These are phyloP conservation scores for Galleria mellonella DNA, from an alignment of 1,140 invertebrate genomes.

Conservation along the genomic window DNA sequence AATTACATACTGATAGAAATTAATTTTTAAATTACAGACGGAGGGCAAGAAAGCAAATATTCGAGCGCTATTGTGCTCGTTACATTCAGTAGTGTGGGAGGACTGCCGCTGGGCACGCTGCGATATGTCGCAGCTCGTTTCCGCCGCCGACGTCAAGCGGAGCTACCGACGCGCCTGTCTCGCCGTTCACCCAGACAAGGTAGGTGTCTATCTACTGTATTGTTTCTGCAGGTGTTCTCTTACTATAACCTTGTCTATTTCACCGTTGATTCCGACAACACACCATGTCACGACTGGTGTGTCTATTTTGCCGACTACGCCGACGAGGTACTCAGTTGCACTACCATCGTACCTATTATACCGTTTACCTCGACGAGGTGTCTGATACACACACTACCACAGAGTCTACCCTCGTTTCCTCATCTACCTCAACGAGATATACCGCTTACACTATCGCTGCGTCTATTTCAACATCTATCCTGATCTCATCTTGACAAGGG, in stretches of 20 bases:
- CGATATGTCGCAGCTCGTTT: slow-evolving; percentile 95
- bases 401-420: too few relatives aligned
- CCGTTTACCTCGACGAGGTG: too few relatives aligned
- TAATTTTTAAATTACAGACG: slow-evolving; percentile 75
- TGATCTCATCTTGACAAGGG: too few relatives aligned
- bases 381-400: too few relatives aligned
- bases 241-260: background rate
- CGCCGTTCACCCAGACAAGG: slow-evolving; percentile 99
- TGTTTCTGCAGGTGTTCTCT: background rate
- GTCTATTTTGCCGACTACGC: slow-evolving; percentile 97
- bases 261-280: too few relatives aligned
- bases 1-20: too few relatives aligned
- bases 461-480: too few relatives aligned
- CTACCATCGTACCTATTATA: too few relatives aligned
- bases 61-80: slow-evolving; percentile 92
- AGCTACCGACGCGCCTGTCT: slow-evolving; percentile 96
- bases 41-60: slow-evolving; percentile 98
- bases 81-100: slow-evolving; percentile 96
- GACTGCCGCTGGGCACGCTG: slow-evolving; percentile 93
- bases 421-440: too few relatives aligned
- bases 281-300: too few relatives aligned
- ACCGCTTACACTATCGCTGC: too few relatives aligned
- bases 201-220: slow-evolving; percentile 68
- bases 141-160: slow-evolving; percentile 95
- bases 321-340: too few relatives aligned